These are phyloP conservation scores for Acrocephalus scirpaceus DNA, from an alignment of 2,797 vertebrate species.

Conservation along the genomic window DNA sequence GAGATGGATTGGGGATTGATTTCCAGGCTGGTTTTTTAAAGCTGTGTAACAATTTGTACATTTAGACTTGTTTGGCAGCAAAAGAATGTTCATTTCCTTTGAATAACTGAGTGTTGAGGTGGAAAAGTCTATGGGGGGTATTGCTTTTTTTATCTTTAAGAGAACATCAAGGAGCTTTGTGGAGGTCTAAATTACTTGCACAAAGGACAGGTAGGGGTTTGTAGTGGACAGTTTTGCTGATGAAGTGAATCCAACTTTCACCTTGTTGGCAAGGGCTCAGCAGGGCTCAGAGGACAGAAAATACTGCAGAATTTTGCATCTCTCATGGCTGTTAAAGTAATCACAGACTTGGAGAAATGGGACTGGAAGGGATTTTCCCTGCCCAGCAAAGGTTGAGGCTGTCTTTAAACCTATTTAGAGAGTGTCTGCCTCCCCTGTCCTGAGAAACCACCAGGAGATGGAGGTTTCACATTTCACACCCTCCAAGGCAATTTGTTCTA, in stretches of 20 bases:
- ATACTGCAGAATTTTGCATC: neutral
- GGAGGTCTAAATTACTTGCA: neutral
- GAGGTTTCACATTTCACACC: neutral
- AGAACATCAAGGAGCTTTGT: neutral
- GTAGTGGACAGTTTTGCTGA: neutral
- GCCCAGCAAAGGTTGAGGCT: neutral
- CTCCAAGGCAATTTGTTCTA: neutral
- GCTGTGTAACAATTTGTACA: rapidly evolving
- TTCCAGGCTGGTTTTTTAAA: neutral
- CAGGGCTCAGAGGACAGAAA: neutral
- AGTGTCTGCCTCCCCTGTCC: neutral
- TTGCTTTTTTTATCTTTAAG: neutral
- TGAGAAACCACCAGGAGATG: neutral
- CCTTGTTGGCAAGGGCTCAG: neutral
- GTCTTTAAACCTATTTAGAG: neutral
- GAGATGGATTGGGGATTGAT: neutral
- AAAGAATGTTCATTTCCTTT: neutral
- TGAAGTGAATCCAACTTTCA: neutral
- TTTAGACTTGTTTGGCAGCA: neutral
- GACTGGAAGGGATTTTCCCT: neutral
- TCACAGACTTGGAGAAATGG: neutral
- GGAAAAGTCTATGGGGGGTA: neutral
- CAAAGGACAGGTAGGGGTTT: neutral
- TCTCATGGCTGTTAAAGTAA: neutral
- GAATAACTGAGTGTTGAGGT: neutral